Base-by-base conservation (phyloP, 2,113 vertebrate species). In the Boulengeromyrus knoepffleri region DNA sequence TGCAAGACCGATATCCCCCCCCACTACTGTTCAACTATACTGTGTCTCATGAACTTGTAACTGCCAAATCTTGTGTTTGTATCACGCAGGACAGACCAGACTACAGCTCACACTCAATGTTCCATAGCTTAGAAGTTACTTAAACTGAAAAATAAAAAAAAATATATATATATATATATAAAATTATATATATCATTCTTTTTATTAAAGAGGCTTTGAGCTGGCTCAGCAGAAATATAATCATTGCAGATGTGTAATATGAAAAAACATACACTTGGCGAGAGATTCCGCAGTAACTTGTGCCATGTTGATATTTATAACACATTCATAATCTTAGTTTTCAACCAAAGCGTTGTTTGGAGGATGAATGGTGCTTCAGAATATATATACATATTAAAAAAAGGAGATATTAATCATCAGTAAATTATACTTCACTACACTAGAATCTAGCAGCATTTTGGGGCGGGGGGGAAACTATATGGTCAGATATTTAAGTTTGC, bases 221-320 rank as follows among this genome's bases (percentile, higher is more conserved):
- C 97, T 97, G 98, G 97, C 97, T 99, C 97, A 96, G 96, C 97
- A 95, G 94, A 97, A 96, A 94, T 96, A 97, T 96, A 96, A 95
- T 95, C 95, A 93, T 95, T 95, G 95, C 96, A 96, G 95, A 91
- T 89, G 96, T 96, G 95, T 96, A 95, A 95, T 96, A 96, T 94
- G 94, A 97, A 95, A 96, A 94, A 47, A 95, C 93, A 95, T 95
- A 96, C 94, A 95, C 93, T 93, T 93, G 92, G 95, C 93, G 95
- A 94, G 95, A 93, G 93, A 94, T 93, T 95, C 96, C 96, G 95
- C 95, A 95, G 96, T 96, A 96, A 96, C 94, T 94, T 95, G 97
- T 99, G 98, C 97, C 98, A 98, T 98, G 97, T 97, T 95, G 93
- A 94, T 96, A 94, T 94, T 90, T 93, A 95, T 94, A 96, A 95